A percentile compares a stretch with the other conserved stretches of the same genome.
These are phyloP conservation scores for Neolamprologus devosi DNA, from an alignment of 2,113 vertebrate genomes.

Conservation along the genomic window DNA sequence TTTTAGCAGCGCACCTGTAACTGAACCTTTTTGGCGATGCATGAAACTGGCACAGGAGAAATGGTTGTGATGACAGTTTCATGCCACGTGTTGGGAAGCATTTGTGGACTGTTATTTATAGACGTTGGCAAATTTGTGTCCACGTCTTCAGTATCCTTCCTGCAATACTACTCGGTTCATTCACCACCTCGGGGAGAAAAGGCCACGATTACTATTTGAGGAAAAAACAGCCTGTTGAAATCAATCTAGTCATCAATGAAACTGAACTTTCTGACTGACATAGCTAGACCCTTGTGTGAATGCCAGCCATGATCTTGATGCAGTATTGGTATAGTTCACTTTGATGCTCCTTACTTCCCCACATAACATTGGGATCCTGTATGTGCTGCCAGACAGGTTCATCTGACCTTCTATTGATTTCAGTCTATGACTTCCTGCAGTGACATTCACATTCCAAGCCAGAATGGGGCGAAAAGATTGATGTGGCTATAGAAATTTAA, in stretches of 20 bases:
- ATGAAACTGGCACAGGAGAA: not conserved
- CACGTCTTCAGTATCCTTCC: not conserved
- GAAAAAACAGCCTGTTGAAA: slow-evolving; percentile 48
- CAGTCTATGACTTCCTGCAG: slow-evolving; percentile 61
- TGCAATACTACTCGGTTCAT: not conserved
- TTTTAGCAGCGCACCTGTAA: slow-evolving; percentile 6
- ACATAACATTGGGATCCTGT: slow-evolving; percentile 21
- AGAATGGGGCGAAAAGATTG: slow-evolving; percentile 66
- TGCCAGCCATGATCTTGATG: slow-evolving; percentile 56
- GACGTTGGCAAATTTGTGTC: not conserved
- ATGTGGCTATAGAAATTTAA: slow-evolving; percentile 65
- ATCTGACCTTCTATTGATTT: slow-evolving; percentile 74
- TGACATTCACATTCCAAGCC: slow-evolving; percentile 74
- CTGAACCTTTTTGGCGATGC: not conserved
- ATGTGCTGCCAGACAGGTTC: slow-evolving; percentile 49
- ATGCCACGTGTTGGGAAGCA: not conserved
- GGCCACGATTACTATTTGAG: slow-evolving; percentile 41
- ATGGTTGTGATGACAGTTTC: not conserved
- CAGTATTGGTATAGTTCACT: slow-evolving; percentile 51
- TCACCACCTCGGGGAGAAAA: slow-evolving; percentile 17
- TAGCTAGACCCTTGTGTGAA: slow-evolving; percentile 44
- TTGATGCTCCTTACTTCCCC: slow-evolving; percentile 64
- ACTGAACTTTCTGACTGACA: slow-evolving; percentile 54
- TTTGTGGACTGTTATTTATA: not conserved
- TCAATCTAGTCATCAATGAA: slow-evolving; percentile 64